Base-by-base conservation (phyloP, 2,113 vertebrate species). In the Propithecus coquereli region DNA sequence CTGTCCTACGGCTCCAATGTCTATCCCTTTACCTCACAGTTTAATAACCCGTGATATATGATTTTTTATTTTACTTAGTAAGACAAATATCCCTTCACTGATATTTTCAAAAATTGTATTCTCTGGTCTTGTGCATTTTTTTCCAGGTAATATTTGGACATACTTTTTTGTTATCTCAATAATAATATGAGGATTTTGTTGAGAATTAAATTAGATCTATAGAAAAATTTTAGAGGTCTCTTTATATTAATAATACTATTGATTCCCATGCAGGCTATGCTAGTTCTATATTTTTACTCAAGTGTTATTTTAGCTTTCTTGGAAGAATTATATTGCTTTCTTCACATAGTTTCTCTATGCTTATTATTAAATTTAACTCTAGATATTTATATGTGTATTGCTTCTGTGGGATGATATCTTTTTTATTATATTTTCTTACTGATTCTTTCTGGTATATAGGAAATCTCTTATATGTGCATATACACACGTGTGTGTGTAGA, bases 291-390 rank as follows among this genome's bases (percentile, higher is more conserved):
- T 89, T 6, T 47, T 95, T 66, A 43, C 20, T 47, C 4, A 66
- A n/a, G 2, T 50, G 16, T 25, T 74, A 73, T 76, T 84, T 94
- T 70, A 70, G 57, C 10, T 82, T 94, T 92, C 27, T 92, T 94
- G 18, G n/a, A 92, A 94, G 40, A 40, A n/a, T 61, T 63, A 2
- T 45, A 52, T 37, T 82, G 0, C 1, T 50, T 85, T 73, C 3
- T 82, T 77, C 71, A 50, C 0, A 52, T 57, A 90, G 18, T 18
- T 90, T 77, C 11, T 87, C 37, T 8, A 54, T 6, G 79, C 4
- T 61, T 92, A 34, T 80, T 90, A 86, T 79, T 94, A 80, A 84
- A 25, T 90, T 97, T 92, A 77, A 52, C 81, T 82, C n/a, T 83
- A 89, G 14, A 86, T 77, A 59, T 73, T 52, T 86, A 65, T 47